Evolutionary conservation across 2,797 vertebrate genomes (phyloP).

Genomic region (Catostomus latipinnis): DNA sequence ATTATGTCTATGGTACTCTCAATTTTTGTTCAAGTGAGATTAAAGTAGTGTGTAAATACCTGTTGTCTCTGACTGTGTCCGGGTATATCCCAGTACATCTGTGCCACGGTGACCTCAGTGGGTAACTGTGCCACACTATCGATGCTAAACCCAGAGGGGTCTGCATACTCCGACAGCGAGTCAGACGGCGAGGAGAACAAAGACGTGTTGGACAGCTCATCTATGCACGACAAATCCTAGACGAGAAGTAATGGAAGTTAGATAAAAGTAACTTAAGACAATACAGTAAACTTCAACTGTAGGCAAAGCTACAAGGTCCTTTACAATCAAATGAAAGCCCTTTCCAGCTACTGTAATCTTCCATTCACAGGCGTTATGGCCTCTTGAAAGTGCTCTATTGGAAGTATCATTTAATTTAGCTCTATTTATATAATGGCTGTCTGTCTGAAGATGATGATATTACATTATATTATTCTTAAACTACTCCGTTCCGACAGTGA

Average conservation of each 20-base stretch:
- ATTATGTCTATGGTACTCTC: not conserved
- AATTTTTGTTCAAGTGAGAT: not conserved
- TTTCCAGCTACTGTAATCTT: not conserved
- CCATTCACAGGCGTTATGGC: not conserved
- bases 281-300: not conserved
- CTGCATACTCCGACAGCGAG: slow-evolving; percentile 92
- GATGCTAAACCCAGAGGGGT: slow-evolving; percentile 68
- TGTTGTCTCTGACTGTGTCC: slow-evolving; percentile 77
- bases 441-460: not conserved
- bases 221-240: slow-evolving; percentile 89
- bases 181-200: slow-evolving; percentile 92
- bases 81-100: slow-evolving; percentile 62
- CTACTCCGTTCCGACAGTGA: not conserved
- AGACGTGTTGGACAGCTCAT: slow-evolving; percentile 89
- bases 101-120: slow-evolving; percentile 86
- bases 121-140: slow-evolving; percentile 85
- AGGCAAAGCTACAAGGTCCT: not conserved
- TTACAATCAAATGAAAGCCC: not conserved
- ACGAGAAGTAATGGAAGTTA: not conserved
- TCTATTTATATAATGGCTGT: not conserved
- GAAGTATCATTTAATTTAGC: not conserved
- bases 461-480: not conserved
- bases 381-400: not conserved
- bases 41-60: slow-evolving; percentile 9
- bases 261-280: too few relatives aligned